Evolutionary conservation across 2,797 vertebrate genomes (phyloP), one percentile per base, ranked within the genome.

Genomic region (Choloepus didactylus): DNA sequence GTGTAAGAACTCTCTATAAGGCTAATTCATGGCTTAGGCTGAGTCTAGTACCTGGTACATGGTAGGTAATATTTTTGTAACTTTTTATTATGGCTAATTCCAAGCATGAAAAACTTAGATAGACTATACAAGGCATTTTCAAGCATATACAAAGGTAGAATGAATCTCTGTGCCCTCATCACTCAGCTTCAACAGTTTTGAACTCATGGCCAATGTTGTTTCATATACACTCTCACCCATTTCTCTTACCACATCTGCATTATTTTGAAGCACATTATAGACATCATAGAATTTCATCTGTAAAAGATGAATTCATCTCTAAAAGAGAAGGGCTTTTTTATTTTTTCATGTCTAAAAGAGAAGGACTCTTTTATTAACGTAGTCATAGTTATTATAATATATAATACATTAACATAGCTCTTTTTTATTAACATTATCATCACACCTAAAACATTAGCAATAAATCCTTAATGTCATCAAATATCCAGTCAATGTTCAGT

Each of bases 221-320:
- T 56, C 38, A 10, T 25, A 11, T 18, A 49, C 6, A 44, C 14
- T 46, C 25, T 14, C 10, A 64, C 15, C 77, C 2, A 7, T 31
- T 56, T 92, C 62, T 27, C 88, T 54, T 41, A 38, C 10, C 3
- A 51, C 38, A 56, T 64, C 29, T 75, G 31, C 27, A 79, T 38
- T 72, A 87, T 86, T 96, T 64, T 91, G 54, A 95, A 95, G 87
- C 51, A 89, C 87, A 95, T 96, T 95, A 49, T 66, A 89, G 64
- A 49, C 19, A 93, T 56, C 31, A 62, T 60, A 54, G 27, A 54
- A 60, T 82, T 49, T 95, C 54, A 46, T 86, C 54, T 73, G 51
- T 64, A 79, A 79, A 82, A 9, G 95, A 67, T 62, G 7, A 31
- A 72, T 82, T 49, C 94, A 88, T 77, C 51, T 69, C 75, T 79